A percentile compares a stretch with the other conserved stretches of the same genome.
Evolutionary conservation across 2,113 vertebrate species (phyloP).

Genomic region (Nesogale talazaci): DNA sequence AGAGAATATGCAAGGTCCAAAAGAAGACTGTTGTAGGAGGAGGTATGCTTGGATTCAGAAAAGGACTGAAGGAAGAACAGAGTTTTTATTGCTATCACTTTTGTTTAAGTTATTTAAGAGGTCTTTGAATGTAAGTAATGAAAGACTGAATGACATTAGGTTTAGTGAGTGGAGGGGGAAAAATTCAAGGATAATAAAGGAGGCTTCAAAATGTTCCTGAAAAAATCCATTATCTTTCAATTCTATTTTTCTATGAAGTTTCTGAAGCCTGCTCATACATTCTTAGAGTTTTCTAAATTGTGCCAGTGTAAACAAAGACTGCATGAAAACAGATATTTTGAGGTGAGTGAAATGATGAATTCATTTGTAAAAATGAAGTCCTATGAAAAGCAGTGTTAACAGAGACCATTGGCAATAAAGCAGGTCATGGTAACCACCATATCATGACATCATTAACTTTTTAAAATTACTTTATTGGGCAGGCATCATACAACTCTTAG

Average conservation of each 20-base stretch:
- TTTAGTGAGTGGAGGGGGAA: neutral
- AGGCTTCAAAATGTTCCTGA: no score
- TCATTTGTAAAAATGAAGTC: constrained; percentile 15
- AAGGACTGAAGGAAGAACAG: no score
- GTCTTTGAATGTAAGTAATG: constrained; percentile 4
- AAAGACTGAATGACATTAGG: neutral
- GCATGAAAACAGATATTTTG: neutral
- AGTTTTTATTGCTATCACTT: neutral
- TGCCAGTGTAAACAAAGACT: neutral
- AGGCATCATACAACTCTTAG: no score
- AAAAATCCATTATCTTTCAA: no score
- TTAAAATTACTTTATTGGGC: no score
- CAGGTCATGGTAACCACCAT: neutral
- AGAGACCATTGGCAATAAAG: neutral
- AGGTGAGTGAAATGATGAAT: neutral
- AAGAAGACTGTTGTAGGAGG: no score
- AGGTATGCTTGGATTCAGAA: no score
- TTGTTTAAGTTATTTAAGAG: constrained; percentile 18
- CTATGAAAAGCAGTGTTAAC: no score
- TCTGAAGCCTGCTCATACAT: neutral
- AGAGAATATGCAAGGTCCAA: no score
- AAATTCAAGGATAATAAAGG: neutral
- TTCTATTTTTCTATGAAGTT: no score
- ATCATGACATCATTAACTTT: neutral
- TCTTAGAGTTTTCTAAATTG: neutral